Evolutionary conservation across 2,113 vertebrate species (phyloP).

Genomic region (Anguilla rostrata): DNA sequence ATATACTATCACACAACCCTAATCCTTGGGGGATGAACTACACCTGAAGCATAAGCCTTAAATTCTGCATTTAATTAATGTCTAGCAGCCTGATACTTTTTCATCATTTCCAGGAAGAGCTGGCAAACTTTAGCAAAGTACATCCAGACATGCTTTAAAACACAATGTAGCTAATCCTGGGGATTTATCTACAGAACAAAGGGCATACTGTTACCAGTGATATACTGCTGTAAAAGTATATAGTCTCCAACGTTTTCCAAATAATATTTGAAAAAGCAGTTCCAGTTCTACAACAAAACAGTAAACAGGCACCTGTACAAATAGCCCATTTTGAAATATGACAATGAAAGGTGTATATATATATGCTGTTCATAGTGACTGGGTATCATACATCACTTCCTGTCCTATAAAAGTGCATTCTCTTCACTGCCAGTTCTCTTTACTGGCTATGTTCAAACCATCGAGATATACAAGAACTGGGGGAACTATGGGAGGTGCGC

Average conservation of each 20-base stretch:
- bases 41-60: neutral
- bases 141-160: neutral
- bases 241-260: neutral
- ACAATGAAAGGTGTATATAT: no score
- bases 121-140: neutral
- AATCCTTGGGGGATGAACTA: neutral
- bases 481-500: no score
- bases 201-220: neutral
- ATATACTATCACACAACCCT: neutral
- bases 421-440: no score
- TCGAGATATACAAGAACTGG: no score
- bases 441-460: no score
- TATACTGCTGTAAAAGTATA: neutral
- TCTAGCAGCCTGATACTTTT: neutral
- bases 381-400: no score
- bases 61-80: constrained; percentile 3
- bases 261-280: neutral
- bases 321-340: neutral
- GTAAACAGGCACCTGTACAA: neutral
- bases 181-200: neutral
- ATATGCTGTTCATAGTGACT: no score
- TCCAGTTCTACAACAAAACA: neutral
- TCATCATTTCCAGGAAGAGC: neutral
- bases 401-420: no score
- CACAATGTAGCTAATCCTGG: neutral